These are phyloP conservation scores for Hydrophis major DNA, from an alignment of 2,797 vertebrate species.

Conservation along the genomic window DNA sequence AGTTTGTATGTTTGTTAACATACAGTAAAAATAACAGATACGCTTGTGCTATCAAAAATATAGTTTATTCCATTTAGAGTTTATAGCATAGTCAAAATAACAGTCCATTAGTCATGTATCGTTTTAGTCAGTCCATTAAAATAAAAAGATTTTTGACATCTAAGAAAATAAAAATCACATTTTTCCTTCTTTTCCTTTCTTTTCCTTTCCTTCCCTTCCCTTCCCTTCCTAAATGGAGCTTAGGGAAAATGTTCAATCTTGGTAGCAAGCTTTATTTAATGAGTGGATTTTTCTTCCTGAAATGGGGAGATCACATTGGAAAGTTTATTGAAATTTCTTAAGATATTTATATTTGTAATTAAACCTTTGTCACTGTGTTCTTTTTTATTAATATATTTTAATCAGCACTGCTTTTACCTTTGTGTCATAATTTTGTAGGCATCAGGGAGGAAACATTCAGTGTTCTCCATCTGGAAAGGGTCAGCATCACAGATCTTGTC, in stretches of 20 bases:
- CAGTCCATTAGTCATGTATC: no score
- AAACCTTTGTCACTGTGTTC: neutral
- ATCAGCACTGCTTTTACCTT: constrained; percentile 76
- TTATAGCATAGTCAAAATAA: no score
- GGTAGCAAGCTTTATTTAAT: neutral
- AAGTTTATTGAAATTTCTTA: neutral
- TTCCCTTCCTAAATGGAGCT: neutral
- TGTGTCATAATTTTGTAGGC: constrained; percentile 99
- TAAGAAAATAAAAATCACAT: constrained; percentile 26
- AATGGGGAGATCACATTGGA: neutral
- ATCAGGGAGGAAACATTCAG: constrained; percentile 98
- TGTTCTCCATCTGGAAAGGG: constrained; percentile 99
- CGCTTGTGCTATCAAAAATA: no score
- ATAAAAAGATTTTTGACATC: neutral
- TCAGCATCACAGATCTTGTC: constrained; percentile 99
- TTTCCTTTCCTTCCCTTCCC: neutral
- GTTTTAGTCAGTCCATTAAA: no score
- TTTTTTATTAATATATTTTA: neutral
- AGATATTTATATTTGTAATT: neutral
- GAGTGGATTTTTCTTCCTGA: neutral
- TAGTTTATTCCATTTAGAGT: no score
- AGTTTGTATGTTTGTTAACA: no score
- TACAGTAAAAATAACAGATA: no score
- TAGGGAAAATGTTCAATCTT: rapidly evolving
- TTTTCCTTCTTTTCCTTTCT: neutral